Percentiles rank a stretch among this genome's conserved stretches.
Conservation (phyloP, 2,888 invertebrate genomes). For the Eudasyphora cyanicolor region DNA sequence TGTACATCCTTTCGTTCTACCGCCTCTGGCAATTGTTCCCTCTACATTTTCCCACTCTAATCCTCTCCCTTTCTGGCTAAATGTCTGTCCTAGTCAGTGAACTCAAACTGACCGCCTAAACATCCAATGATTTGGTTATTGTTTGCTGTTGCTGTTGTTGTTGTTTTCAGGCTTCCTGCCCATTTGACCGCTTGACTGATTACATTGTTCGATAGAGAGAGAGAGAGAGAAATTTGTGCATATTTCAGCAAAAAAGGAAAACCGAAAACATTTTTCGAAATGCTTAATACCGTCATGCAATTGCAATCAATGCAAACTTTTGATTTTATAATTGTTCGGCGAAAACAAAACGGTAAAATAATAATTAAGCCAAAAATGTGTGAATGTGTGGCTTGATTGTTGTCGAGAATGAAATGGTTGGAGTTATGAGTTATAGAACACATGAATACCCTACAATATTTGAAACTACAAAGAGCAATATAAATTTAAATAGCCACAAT, state of each 20-base stretch:
- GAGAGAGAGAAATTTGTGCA: slow-evolving; percentile 47
- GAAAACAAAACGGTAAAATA: slow-evolving; percentile 71
- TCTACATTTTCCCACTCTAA: neutral
- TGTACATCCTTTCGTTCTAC: neutral
- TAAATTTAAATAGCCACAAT: too few species aligned
- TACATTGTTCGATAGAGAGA: slow-evolving; percentile 68
- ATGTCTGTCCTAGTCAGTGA: neutral
- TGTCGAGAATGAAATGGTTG: neutral
- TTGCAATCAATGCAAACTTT: slow-evolving; percentile 67
- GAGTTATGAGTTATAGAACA: too few species aligned
- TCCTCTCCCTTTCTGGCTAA: neutral
- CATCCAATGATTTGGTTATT: slow-evolving; percentile 59
- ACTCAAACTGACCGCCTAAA: slow-evolving; percentile 54
- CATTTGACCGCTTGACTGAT: slow-evolving; percentile 68
- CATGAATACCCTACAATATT: too few species aligned
- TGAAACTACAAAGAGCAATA: too few species aligned
- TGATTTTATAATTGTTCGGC: slow-evolving; percentile 75
- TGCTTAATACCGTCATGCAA: slow-evolving; percentile 9
- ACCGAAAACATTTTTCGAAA: neutral
- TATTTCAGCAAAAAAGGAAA: slow-evolving; percentile 45
- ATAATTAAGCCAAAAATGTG: slow-evolving; percentile 74
- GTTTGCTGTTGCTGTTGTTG: slow-evolving; percentile 46
- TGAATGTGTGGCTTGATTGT: too few species aligned
- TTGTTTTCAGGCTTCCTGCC: slow-evolving; percentile 27
- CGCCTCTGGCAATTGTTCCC: too few species aligned